These are phyloP conservation scores for Neosilurus hyrtlii DNA, from an alignment of 2,797 vertebrate genomes.

Conservation along the genomic window DNA sequence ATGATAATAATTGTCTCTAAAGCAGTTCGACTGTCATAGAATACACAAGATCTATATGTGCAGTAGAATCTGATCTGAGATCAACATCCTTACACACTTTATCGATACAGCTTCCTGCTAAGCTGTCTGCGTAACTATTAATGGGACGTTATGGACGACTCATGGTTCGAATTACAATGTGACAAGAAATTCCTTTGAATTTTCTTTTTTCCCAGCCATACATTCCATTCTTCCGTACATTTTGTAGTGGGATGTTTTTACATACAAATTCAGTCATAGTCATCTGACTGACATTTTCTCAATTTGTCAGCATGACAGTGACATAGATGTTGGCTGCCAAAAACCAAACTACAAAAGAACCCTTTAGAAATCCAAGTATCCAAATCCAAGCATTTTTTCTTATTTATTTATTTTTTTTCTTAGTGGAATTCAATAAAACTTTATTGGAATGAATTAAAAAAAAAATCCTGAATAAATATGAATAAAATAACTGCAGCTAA, in stretches of 20 bases:
- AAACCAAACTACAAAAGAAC: background rate
- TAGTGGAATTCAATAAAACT: too few relatives aligned
- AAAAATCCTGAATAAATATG: too few relatives aligned
- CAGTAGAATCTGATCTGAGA: conserved; percentile 6
- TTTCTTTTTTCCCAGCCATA: background rate
- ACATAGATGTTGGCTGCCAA: background rate
- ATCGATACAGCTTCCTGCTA: background rate
- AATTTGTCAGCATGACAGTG: background rate
- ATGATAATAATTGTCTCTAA: conserved; percentile 28
- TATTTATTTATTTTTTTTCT: too few relatives aligned
- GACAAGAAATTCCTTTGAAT: background rate
- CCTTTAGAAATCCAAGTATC: background rate
- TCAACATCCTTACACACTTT: background rate
- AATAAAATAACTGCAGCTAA: too few relatives aligned
- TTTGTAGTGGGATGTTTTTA: background rate
- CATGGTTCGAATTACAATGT: background rate
- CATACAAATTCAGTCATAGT: background rate
- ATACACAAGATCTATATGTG: background rate
- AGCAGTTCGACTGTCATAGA: background rate
- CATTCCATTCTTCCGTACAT: background rate
- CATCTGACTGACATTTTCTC: background rate
- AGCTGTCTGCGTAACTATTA: background rate
- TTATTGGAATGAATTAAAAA: too few relatives aligned
- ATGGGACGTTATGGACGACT: background rate
- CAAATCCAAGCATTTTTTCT: too few relatives aligned